These are phyloP conservation scores for Mythimna loreyi DNA, from an alignment of 2,888 invertebrate species.

Conservation along the genomic window DNA sequence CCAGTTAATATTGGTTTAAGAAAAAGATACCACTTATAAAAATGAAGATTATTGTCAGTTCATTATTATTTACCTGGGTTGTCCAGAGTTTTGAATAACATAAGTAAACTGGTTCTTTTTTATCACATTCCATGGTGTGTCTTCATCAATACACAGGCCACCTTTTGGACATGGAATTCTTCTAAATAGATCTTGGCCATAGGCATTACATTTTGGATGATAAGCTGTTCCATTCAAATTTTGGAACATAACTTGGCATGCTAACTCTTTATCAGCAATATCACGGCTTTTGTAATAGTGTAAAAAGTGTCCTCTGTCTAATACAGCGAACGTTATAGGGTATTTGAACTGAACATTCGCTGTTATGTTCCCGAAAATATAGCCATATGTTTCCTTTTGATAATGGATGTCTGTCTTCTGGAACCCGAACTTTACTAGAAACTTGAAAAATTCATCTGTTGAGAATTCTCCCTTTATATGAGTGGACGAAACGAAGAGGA, in stretches of 20 bases:
- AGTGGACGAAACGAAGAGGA: slow-evolving; percentile 75
- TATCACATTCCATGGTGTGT: slow-evolving; percentile 95
- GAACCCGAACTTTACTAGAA: slow-evolving; percentile 98
- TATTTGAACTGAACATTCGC: slow-evolving; percentile 92
- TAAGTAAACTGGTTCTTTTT: slow-evolving; percentile 98
- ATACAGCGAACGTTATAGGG: slow-evolving; percentile 96
- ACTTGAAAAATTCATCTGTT: slow-evolving; percentile 95
- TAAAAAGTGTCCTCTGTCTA: slow-evolving; percentile 96
- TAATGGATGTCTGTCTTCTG: slow-evolving; percentile 98
- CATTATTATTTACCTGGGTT: slow-evolving; percentile 93
- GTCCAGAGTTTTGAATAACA: slow-evolving; percentile 96
- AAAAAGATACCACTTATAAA: neutral
- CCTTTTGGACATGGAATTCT: slow-evolving; percentile 95
- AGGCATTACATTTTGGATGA: slow-evolving; percentile 95
- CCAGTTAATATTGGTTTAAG: neutral
- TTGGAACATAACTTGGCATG: slow-evolving; percentile 97
- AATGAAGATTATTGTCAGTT: neutral
- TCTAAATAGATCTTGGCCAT: slow-evolving; percentile 95
- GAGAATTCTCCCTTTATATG: slow-evolving; percentile 87
- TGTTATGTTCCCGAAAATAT: slow-evolving; percentile 98
- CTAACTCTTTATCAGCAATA: slow-evolving; percentile 92
- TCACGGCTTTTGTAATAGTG: slow-evolving; percentile 96
- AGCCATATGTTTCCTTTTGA: slow-evolving; percentile 96
- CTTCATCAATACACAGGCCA: slow-evolving; percentile 96
- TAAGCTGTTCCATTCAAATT: slow-evolving; percentile 95